Conservation (phyloP, 1,140 invertebrate species). For the Ruditapes philippinarum region DNA sequence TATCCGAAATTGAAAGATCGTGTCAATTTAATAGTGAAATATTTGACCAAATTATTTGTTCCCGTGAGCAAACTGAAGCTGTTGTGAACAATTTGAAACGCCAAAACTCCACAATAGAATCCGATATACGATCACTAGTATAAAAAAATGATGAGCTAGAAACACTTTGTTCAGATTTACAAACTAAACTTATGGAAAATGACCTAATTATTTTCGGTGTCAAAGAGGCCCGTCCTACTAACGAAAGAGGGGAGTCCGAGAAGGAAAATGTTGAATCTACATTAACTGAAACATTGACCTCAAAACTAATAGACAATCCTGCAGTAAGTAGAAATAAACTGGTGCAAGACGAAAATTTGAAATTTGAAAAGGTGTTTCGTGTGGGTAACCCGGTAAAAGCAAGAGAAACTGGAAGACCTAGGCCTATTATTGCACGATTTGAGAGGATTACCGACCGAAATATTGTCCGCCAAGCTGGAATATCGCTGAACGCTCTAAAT, state of each 20-base stretch:
- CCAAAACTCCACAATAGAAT: not conserved
- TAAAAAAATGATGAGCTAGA: not conserved
- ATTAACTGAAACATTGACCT: not conserved
- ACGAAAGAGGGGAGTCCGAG: not conserved
- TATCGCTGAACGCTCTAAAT: not conserved
- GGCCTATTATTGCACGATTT: not conserved
- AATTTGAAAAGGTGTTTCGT: not conserved
- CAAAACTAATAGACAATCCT: not conserved
- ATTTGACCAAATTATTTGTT: not conserved
- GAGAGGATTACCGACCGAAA: not conserved
- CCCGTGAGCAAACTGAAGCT: not conserved
- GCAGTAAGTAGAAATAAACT: not conserved
- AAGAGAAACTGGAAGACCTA: not conserved
- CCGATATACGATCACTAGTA: not conserved
- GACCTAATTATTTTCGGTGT: constrained; percentile 7
- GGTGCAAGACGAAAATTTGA: constrained; percentile 3
- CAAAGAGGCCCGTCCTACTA: not conserved
- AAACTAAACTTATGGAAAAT: not conserved
- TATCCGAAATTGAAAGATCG: not conserved
- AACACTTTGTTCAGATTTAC: not conserved
- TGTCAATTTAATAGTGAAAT: not conserved
- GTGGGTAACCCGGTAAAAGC: not conserved
- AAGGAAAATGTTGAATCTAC: not conserved
- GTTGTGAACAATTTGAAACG: not conserved
- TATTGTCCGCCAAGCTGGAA: not conserved